These are phyloP conservation scores for Neodiprion lecontei DNA, from an alignment of 1,140 invertebrate genomes.

Conservation along the genomic window DNA sequence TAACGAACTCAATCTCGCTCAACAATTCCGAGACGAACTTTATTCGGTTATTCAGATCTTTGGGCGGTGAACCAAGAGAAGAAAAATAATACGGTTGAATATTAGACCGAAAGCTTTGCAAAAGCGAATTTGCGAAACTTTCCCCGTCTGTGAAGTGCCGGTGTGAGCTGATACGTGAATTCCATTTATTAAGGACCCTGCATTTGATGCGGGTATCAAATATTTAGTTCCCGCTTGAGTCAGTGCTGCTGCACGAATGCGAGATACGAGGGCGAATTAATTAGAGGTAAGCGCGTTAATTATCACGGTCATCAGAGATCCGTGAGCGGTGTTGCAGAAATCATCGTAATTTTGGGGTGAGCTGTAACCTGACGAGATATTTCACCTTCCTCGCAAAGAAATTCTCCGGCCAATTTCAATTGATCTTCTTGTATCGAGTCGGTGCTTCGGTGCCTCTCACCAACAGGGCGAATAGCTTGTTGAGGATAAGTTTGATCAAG, in stretches of 20 bases:
- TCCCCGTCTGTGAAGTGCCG: neutral
- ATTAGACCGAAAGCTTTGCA: too few relatives aligned
- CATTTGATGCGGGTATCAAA: constrained; percentile 31
- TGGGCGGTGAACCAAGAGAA: too few relatives aligned
- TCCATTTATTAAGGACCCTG: constrained; percentile 9
- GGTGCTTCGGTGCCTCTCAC: neutral
- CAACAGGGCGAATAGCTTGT: neutral
- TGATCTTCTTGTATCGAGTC: neutral
- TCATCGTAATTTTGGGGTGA: neutral
- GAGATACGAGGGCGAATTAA: constrained; percentile 33
- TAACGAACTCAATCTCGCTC: too few relatives aligned
- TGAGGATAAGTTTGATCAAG: neutral
- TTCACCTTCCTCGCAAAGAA: neutral
- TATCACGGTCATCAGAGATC: constrained; percentile 16
- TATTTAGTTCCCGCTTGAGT: constrained; percentile 25
- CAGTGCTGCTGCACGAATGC: constrained; percentile 25
- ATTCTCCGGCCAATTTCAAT: neutral
- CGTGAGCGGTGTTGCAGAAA: neutral
- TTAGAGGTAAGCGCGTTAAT: constrained; percentile 37
- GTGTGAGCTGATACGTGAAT: neutral
- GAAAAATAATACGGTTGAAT: too few relatives aligned
- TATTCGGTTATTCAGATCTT: too few relatives aligned
- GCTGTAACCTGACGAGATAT: neutral
- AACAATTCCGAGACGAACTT: too few relatives aligned
- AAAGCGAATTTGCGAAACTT: too few relatives aligned